Evolutionary conservation across 2,888 invertebrate genomes (phyloP), one percentile per base, ranked within the genome.

Genomic region (Minunthozetes semirufus): DNA sequence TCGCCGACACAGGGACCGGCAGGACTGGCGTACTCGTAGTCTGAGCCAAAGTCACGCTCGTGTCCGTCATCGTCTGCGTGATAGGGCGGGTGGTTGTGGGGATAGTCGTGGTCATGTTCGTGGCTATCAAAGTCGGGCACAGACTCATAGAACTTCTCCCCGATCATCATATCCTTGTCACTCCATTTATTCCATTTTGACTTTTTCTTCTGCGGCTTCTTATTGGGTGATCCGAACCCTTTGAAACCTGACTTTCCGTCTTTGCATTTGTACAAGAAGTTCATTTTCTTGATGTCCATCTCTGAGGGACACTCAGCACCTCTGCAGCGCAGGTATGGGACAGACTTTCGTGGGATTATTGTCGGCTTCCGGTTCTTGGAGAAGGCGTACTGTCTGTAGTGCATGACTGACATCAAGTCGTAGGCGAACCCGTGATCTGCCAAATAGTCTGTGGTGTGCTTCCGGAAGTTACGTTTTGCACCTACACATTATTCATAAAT

Each of bases 381-480:
- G 61, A 77, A 78, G 8, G 76, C 77, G 42, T 72, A 78, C 19
- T 75, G 70, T 25, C 72, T 48, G 63, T 78, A 78, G 27, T 78
- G 78, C 17, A 78, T 76, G 9, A 78, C 75, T 3, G 78, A 78
- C 17, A 63, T 66, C 29, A 77, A 73, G 50, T 78, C 78, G 27
- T 92, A 92, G 75, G 88, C 88, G 81, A 88, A 89, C 71, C 82
- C 82, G 33, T 84, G 82, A 3, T 84, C 83, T 72, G 83, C 83
- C 63, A 84, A 82, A 72, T 81, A 80, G 76, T 82, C 81, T 33
- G 79, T 76, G 4, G 82, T 81, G 73, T 85, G 84, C 78, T 84
- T 85, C 72, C 83, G 82, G 79, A 86, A 86, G 79, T 86, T 86
- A 50, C 83, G 80, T 79, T 83, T 81, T 79, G 84, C 83, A 61